A percentile compares a stretch with the other conserved stretches of the same genome.
These are phyloP conservation scores for Piaya cayana DNA, from an alignment of 2,113 vertebrate genomes.

Conservation along the genomic window DNA sequence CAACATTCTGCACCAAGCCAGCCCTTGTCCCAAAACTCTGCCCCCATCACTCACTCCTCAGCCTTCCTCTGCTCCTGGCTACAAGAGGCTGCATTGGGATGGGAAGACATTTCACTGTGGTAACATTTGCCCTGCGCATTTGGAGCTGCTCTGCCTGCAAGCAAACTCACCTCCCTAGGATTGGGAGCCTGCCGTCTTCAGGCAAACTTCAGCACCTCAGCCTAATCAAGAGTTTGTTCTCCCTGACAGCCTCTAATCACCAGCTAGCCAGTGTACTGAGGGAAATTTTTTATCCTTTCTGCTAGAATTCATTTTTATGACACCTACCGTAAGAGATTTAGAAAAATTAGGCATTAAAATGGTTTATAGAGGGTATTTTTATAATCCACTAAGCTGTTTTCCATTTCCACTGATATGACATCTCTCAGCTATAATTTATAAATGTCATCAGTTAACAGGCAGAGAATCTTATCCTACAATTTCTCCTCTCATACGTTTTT, in stretches of 20 bases:
- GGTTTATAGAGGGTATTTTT: conserved; percentile 61
- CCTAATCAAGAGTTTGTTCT: not conserved
- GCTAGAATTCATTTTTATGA: conserved; percentile 65
- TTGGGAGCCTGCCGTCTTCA: not conserved
- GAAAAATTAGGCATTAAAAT: conserved; percentile 65
- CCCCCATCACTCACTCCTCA: fast-evolving
- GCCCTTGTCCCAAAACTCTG: not conserved
- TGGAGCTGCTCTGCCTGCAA: not conserved
- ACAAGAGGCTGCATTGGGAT: not conserved
- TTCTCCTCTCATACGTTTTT: conserved; percentile 26
- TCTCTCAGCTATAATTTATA: conserved; percentile 69
- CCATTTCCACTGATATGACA: conserved; percentile 54
- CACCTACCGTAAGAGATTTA: conserved; percentile 54
- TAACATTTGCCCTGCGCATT: fast-evolving
- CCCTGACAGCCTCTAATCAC: conserved; percentile 50
- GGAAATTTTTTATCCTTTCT: conserved; percentile 46
- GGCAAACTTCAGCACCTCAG: not conserved
- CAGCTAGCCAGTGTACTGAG: conserved; percentile 1
- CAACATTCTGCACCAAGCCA: not conserved
- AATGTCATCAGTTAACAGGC: conserved; percentile 63
- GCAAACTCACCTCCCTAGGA: not conserved
- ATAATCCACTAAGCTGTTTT: conserved; percentile 68
- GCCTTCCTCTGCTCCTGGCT: not conserved
- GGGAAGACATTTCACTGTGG: not conserved
- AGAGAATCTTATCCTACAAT: conserved; percentile 36